phyloP scores from a whole-genome alignment of 2,888 invertebrate genomes.

The Xylophagus ater region DNA sequence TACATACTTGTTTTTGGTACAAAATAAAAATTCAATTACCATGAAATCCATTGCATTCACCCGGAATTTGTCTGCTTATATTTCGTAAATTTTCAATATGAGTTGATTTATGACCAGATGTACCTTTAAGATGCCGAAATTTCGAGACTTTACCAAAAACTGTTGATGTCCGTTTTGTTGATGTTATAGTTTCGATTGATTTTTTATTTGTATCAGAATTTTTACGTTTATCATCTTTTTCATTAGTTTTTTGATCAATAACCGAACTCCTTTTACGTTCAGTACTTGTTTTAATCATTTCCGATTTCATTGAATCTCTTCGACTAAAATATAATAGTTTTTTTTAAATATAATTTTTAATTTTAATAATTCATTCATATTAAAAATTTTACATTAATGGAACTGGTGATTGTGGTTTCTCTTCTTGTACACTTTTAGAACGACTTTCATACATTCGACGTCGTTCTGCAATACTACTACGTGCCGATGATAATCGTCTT shows the following conservation, averaged over 20 bases:
- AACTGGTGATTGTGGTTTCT: slow-evolving; percentile 62
- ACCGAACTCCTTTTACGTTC: slow-evolving; percentile 32
- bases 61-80: slow-evolving; percentile 80
- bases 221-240: slow-evolving; percentile 9
- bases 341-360: background rate
- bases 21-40: slow-evolving; percentile 41
- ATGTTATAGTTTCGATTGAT: slow-evolving; percentile 34
- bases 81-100: slow-evolving; percentile 88
- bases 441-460: slow-evolving; percentile 66
- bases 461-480: slow-evolving; percentile 64
- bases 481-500: slow-evolving; percentile 49
- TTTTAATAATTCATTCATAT: background rate
- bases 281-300: slow-evolving; percentile 17
- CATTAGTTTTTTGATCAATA: slow-evolving; percentile 28
- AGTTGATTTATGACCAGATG: slow-evolving; percentile 77
- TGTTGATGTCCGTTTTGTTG: slow-evolving; percentile 73
- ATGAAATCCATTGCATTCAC: slow-evolving; percentile 89
- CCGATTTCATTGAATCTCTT: slow-evolving; percentile 56
- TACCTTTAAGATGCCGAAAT: slow-evolving; percentile 85
- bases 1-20: background rate
- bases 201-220: slow-evolving; percentile 12
- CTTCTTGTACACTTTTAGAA: slow-evolving; percentile 55
- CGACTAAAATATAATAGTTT: slow-evolving; percentile 39
- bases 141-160: slow-evolving; percentile 84
- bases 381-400: slow-evolving; percentile 44